A percentile compares a stretch with the other conserved stretches of the same genome.
These are phyloP conservation scores for Sparidentex hasta DNA, from an alignment of 2,797 vertebrate species.

Conservation along the genomic window DNA sequence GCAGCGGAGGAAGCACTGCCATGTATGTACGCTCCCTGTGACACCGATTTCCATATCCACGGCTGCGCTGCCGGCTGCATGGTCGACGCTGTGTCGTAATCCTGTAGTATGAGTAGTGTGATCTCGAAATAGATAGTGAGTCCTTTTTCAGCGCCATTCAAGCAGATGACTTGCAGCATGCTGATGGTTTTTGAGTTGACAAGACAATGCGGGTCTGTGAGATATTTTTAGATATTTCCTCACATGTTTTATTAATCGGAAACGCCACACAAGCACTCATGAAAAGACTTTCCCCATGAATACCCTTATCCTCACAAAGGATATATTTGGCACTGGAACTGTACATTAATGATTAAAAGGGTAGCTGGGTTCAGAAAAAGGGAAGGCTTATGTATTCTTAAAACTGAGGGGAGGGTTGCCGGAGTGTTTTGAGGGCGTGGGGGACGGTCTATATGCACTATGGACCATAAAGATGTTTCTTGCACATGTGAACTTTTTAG, in stretches of 20 bases:
- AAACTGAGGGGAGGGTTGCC: background rate
- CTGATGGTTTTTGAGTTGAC: background rate
- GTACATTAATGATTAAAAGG: background rate
- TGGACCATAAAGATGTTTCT: too few species aligned
- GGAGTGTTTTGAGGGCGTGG: background rate
- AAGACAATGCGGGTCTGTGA: constrained; percentile 1
- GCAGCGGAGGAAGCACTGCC: constrained; percentile 82
- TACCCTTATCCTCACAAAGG: background rate
- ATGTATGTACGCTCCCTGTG: constrained; percentile 81
- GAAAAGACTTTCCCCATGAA: background rate
- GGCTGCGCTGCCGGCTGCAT: constrained; percentile 36
- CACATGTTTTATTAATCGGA: background rate
- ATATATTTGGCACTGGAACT: background rate
- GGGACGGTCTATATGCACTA: background rate
- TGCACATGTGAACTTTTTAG: too few species aligned
- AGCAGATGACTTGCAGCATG: constrained; percentile 16
- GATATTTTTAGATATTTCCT: background rate
- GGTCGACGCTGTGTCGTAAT: constrained; percentile 40
- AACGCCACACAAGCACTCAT: background rate
- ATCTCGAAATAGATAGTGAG: constrained; percentile 57
- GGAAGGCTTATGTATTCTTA: background rate
- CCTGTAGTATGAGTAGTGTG: constrained; percentile 53
- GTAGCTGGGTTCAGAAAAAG: background rate
- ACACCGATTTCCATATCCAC: constrained; percentile 53
- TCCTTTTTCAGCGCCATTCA: constrained; percentile 17